Percentiles rank a stretch among this genome's conserved stretches.
phyloP scores from a whole-genome alignment of 2,888 invertebrate species.

The Phaedon cochleariae region DNA sequence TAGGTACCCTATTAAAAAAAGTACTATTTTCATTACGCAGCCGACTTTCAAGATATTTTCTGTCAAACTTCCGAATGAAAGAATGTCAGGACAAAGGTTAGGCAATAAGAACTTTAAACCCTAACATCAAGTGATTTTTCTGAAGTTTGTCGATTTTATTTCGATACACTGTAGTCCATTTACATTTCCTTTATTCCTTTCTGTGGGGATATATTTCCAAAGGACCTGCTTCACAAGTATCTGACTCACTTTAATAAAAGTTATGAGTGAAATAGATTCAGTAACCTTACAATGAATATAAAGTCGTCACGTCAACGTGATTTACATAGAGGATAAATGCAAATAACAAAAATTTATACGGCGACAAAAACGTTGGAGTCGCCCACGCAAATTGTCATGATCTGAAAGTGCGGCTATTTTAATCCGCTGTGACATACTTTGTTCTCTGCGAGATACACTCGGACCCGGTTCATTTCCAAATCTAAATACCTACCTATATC shows the following conservation, averaged over 20 bases:
- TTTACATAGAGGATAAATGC: slow-evolving; percentile 19
- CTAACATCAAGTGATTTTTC: too few species aligned
- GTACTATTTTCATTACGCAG: too few species aligned
- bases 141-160: too few species aligned
- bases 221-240: background rate
- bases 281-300: background rate
- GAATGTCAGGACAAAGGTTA: too few species aligned
- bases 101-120: too few species aligned
- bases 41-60: too few species aligned
- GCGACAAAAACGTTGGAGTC: slow-evolving; percentile 12
- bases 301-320: slow-evolving; percentile 5
- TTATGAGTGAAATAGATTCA: background rate
- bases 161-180: too few species aligned
- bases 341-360: slow-evolving; percentile 12
- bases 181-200: too few species aligned
- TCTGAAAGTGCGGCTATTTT: slow-evolving; percentile 32
- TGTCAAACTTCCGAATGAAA: too few species aligned
- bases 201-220: too few species aligned
- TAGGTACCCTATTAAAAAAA: too few species aligned
- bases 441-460: slow-evolving; percentile 11
- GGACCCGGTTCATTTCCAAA: slow-evolving; percentile 12
- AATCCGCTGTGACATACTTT: slow-evolving; percentile 32
- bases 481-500: slow-evolving; percentile 21
- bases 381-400: slow-evolving; percentile 28
- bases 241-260: background rate